Conservation (phyloP, 2,797 vertebrate genomes). For the Euthynnus affinis region DNA sequence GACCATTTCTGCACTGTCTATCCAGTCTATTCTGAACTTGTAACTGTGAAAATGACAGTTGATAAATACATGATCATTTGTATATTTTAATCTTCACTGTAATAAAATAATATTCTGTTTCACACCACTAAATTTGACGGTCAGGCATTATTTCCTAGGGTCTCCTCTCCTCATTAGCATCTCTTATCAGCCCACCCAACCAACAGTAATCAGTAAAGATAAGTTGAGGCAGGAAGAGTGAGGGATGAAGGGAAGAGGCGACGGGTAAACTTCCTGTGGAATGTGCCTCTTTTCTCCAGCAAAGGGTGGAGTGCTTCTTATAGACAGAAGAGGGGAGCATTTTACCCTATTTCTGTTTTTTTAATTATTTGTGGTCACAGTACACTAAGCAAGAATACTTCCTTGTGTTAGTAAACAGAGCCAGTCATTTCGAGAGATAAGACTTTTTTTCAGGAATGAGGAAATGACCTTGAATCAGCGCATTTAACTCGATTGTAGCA, state of each 20-base stretch:
- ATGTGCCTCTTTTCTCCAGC: slow-evolving; percentile 70
- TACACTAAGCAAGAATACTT: slow-evolving; percentile 52
- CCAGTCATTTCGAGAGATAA: slow-evolving; percentile 52
- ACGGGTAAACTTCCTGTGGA: slow-evolving; percentile 84
- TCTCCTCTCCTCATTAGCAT: slow-evolving; percentile 70
- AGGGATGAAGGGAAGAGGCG: slow-evolving; percentile 78
- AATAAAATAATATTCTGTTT: slow-evolving; percentile 2
- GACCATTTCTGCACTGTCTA: slow-evolving; percentile 5
- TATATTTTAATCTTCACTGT: background rate
- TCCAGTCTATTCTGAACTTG: background rate
- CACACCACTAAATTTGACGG: slow-evolving; percentile 31
- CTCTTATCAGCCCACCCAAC: slow-evolving; percentile 78
- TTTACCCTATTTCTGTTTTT: slow-evolving; percentile 49
- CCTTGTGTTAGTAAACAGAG: slow-evolving; percentile 68
- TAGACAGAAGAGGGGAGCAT: slow-evolving; percentile 70
- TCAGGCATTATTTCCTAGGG: background rate
- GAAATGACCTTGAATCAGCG: slow-evolving; percentile 40
- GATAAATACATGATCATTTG: background rate
- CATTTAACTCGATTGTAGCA: slow-evolving; percentile 1
- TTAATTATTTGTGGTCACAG: slow-evolving; percentile 48
- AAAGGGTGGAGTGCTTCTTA: slow-evolving; percentile 67
- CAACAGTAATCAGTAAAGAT: slow-evolving; percentile 79
- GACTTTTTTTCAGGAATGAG: slow-evolving; percentile 47
- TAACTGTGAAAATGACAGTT: background rate
- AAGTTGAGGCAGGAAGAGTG: slow-evolving; percentile 78